Percentiles rank a stretch among this genome's conserved stretches.
phyloP scores from a whole-genome alignment of 1,140 invertebrate genomes.

The Hylaeus volcanicus region DNA sequence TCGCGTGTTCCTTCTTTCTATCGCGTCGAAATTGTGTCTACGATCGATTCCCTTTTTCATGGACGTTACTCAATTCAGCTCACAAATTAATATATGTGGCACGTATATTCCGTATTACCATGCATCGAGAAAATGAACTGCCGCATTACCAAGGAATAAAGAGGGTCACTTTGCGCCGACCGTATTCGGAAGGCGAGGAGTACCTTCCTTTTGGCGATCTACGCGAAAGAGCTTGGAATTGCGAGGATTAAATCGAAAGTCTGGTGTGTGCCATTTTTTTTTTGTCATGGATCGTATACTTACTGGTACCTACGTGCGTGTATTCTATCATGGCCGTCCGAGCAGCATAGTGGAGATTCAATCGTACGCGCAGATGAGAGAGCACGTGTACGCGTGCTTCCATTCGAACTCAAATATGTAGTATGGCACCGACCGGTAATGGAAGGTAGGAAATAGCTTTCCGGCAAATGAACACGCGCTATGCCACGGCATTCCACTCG shows the following conservation, averaged over 20 bases:
- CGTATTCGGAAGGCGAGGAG: no score
- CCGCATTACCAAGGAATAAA: no score
- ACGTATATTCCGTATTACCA: no score
- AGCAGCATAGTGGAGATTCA: not conserved
- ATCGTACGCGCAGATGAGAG: not conserved
- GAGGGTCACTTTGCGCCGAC: no score
- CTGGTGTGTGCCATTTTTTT: no score
- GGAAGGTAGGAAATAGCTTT: conserved; percentile 67
- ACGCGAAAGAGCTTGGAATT: no score
- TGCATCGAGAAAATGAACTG: no score
- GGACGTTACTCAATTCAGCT: no score
- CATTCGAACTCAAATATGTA: conserved; percentile 17
- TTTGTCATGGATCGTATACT: no score
- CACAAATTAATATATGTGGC: no score
- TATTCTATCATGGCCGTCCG: not conserved
- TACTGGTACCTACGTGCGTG: not conserved
- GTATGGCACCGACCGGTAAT: conserved; percentile 51
- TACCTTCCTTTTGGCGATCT: no score
- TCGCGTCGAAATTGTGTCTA: not conserved
- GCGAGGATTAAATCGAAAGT: no score
- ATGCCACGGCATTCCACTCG: conserved; percentile 52
- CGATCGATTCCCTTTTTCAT: not conserved
- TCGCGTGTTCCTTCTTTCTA: not conserved
- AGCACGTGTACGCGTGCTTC: conserved; percentile 21
- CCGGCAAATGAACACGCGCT: conserved; percentile 69